A percentile compares a stretch with the other conserved stretches of the same genome.
Conservation (phyloP, 2,888 invertebrate species). For the Hyposoter didymator region DNA sequence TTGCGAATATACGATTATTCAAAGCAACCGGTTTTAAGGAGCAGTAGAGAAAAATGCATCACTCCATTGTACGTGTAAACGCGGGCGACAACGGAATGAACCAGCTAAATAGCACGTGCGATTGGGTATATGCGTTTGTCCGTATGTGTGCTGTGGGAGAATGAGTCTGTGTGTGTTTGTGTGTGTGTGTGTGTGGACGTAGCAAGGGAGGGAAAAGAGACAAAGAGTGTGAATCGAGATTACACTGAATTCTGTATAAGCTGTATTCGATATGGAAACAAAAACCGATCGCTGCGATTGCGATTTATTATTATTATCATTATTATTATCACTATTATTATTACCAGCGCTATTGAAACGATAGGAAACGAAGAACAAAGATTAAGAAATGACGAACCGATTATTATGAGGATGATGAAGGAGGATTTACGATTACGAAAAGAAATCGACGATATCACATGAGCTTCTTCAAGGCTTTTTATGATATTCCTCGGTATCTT, state of each 20-base stretch:
- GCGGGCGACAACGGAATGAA: constrained; percentile 33
- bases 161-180: background rate
- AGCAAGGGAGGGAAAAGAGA: constrained; percentile 37
- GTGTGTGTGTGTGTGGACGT: constrained; percentile 14
- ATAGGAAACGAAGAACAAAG: constrained; percentile 14
- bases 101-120: constrained; percentile 25
- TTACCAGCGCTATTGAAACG: constrained; percentile 62
- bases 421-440: constrained; percentile 34
- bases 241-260: constrained; percentile 61
- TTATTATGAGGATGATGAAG: constrained; percentile 47
- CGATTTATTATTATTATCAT: constrained; percentile 63
- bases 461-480: constrained; percentile 7
- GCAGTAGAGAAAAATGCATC: constrained; percentile 61
- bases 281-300: constrained; percentile 59
- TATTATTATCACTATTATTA: constrained; percentile 60
- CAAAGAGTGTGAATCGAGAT: constrained; percentile 62
- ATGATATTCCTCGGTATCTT: constrained; percentile 26
- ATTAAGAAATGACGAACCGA: constrained; percentile 52
- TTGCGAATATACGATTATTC: constrained; percentile 68
- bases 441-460: constrained; percentile 53
- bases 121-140: background rate
- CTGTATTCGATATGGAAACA: constrained; percentile 57
- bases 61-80: constrained; percentile 44
- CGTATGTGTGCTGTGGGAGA: background rate
- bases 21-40: constrained; percentile 73